Evolutionary conservation across 2,888 invertebrate genomes (phyloP), one percentile per base, ranked within the genome.

Genomic region (Agonum fuliginosum): DNA sequence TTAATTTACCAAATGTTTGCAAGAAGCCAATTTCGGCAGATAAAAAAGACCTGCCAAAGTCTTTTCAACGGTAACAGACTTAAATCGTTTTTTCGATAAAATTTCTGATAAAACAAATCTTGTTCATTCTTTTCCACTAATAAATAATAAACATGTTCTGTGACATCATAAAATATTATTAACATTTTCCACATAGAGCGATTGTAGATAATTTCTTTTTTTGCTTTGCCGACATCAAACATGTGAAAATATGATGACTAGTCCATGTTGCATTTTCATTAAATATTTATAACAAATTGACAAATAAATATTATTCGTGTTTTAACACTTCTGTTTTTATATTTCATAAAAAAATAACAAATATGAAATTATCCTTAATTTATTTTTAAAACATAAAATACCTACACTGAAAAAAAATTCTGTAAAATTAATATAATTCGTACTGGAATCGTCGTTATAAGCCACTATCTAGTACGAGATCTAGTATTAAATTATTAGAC

Each of bases 241-340:
- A 62, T 62, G 58, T 30, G 34, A 30, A 62, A 27, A 62, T 30
- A 27, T 62, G 30, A 62, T 62, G 14, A 58, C 2, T 62, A 10
- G 58, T 30, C 58, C 58, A 62, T 62, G 58, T 62, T 30, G 6
- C 8, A 30, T 3, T 5, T 8, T 8, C 30, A 30, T 30, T 30
- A 30, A 30, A 30, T n/a, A n/a, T 8, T 30, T 30, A 30, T 30
- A 8, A 30, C 3, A 30, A 30, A 30, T 30, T n/a, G n/a, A n/a
- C n/a, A n/a, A n/a, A n/a, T n/a, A n/a, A n/a, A n/a, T n/a, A n/a
- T n/a, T n/a, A n/a, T n/a, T n/a, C n/a, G n/a, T n/a, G n/a, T n/a
- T n/a, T n/a, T n/a, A n/a, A n/a, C n/a, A n/a, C n/a, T n/a, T n/a
- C n/a, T n/a, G n/a, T n/a, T n/a, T n/a, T n/a, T n/a, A n/a, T n/a